Evolutionary conservation across 2,888 invertebrate species (phyloP).

Genomic region (Macroteleia sp.): DNA sequence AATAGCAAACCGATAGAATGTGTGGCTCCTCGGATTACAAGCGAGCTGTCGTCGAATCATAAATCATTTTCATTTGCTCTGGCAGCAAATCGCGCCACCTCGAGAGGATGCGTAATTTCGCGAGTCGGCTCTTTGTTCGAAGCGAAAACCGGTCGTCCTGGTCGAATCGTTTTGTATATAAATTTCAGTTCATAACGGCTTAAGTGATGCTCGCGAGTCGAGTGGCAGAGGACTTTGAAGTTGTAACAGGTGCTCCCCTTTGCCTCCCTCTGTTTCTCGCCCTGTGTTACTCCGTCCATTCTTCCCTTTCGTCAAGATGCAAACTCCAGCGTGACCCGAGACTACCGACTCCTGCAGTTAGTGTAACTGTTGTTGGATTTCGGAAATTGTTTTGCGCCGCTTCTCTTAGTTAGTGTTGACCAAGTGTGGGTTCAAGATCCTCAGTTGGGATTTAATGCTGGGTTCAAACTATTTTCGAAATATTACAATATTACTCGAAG

Average conservation of each 20-base stretch:
- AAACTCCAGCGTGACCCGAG: slow-evolving; percentile 26
- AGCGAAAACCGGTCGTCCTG: slow-evolving; percentile 32
- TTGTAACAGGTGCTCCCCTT: slow-evolving; percentile 73
- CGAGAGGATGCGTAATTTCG: slow-evolving; percentile 16
- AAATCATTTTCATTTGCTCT: slow-evolving; percentile 9
- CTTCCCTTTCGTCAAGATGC: slow-evolving; percentile 33
- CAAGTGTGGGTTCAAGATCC: slow-evolving; percentile 14
- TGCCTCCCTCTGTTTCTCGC: slow-evolving; percentile 15
- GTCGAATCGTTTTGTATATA: slow-evolving; percentile 64
- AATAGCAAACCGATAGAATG: no score
- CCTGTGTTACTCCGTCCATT: slow-evolving; percentile 5
- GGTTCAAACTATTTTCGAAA: not conserved
- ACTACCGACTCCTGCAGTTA: slow-evolving; percentile 20
- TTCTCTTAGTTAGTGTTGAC: slow-evolving; percentile 15
- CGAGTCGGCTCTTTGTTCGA: slow-evolving; percentile 24
- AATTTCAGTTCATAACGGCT: slow-evolving; percentile 67
- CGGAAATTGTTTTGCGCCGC: slow-evolving; percentile 28
- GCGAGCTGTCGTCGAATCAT: slow-evolving; percentile 2
- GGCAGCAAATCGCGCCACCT: slow-evolving; percentile 16
- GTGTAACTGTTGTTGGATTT: slow-evolving; percentile 35
- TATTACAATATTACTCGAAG: no score
- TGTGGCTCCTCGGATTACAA: no score
- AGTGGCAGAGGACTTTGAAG: slow-evolving; percentile 65
- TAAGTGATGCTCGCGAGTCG: slow-evolving; percentile 53
- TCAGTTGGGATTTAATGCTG: not conserved